Evolutionary conservation across 2,888 invertebrate genomes (phyloP).

Genomic region (Nomada flava): DNA sequence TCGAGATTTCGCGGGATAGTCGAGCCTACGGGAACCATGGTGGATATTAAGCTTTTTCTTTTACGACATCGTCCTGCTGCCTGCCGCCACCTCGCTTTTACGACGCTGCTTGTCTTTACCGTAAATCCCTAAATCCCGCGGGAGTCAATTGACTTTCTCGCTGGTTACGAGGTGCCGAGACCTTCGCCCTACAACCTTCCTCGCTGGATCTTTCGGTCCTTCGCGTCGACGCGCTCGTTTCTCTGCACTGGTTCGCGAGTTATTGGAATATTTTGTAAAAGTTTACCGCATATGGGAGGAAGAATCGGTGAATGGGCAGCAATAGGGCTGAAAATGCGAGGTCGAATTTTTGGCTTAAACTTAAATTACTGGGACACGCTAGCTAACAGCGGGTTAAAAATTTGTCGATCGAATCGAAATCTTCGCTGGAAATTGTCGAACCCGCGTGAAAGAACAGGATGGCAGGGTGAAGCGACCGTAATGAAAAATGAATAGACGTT

Average conservation of each 20-base stretch:
- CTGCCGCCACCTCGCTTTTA: constrained; percentile 59
- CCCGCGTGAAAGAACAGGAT: neutral
- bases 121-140: constrained; percentile 75
- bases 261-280: neutral
- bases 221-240: neutral
- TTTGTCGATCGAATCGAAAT: too few relatives aligned
- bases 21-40: constrained; percentile 60
- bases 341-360: too few relatives aligned
- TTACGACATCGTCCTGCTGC: constrained; percentile 67
- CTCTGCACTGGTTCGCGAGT: neutral
- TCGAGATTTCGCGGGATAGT: constrained; percentile 59
- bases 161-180: constrained; percentile 68
- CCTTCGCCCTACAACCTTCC: constrained; percentile 14
- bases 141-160: constrained; percentile 75
- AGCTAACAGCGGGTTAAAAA: too few relatives aligned
- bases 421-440: neutral
- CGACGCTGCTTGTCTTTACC: constrained; percentile 73
- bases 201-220: neutral
- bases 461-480: neutral
- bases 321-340: too few relatives aligned
- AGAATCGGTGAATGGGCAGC: too few relatives aligned
- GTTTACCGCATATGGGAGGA: too few relatives aligned
- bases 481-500: constrained; percentile 15
- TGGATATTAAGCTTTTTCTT: constrained; percentile 76
- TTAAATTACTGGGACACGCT: too few relatives aligned